Evolutionary conservation across 1,140 invertebrate species (phyloP).

Genomic region (Monochamus saltuarius): DNA sequence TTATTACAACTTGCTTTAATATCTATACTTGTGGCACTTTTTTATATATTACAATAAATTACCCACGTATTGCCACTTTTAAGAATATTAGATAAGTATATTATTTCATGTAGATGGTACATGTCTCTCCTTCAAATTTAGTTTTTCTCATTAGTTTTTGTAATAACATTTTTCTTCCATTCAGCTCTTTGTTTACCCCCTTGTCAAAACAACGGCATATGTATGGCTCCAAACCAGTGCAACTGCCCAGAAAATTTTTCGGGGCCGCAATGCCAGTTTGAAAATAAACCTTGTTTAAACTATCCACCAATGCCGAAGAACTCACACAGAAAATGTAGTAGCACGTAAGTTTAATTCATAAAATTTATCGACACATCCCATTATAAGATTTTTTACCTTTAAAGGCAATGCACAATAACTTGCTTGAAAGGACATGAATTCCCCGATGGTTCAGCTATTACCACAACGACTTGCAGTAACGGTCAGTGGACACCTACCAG

Average conservation of each 20-base stretch:
- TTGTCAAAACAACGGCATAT: constrained; percentile 80
- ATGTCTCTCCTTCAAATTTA: too few relatives aligned
- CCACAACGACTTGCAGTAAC: constrained; percentile 63
- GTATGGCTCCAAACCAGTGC: constrained; percentile 68
- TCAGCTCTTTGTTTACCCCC: constrained; percentile 71
- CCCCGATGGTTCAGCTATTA: constrained; percentile 62
- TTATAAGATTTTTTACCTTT: constrained; percentile 27
- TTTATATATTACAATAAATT: too few relatives aligned
- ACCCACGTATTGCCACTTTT: too few relatives aligned
- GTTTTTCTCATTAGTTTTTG: too few relatives aligned
- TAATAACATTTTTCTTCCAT: constrained; percentile 40
- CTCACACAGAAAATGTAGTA: constrained; percentile 62
- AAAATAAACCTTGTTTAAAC: constrained; percentile 68
- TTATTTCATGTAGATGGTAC: too few relatives aligned
- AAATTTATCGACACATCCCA: constrained; percentile 5
- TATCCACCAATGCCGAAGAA: constrained; percentile 66
- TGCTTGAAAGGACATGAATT: constrained; percentile 66
- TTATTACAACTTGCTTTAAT: too few relatives aligned
- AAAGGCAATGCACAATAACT: constrained; percentile 62
- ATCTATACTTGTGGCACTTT: too few relatives aligned
- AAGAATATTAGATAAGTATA: too few relatives aligned
- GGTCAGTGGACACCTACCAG: constrained; percentile 65
- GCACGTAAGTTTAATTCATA: constrained; percentile 37
- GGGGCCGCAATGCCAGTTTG: constrained; percentile 74
- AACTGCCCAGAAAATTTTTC: constrained; percentile 70